phyloP scores from a whole-genome alignment of 2,797 vertebrate species.

The Anisognathus igniventris region DNA sequence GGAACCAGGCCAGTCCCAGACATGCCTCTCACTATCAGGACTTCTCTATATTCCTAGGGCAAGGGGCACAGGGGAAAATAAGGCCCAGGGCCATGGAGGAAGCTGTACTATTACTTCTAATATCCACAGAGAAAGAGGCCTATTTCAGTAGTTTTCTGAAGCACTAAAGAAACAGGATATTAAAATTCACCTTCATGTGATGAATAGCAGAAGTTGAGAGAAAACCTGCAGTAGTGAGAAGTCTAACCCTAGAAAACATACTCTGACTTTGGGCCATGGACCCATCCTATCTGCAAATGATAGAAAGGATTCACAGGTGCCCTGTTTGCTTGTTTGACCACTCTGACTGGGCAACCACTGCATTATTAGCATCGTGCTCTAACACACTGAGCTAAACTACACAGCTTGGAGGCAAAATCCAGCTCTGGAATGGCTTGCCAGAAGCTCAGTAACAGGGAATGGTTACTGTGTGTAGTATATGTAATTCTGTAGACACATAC shows the following conservation, averaged over 20 bases:
- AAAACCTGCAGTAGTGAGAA: neutral
- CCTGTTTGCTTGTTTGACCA: neutral
- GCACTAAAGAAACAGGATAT: neutral
- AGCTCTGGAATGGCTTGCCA: neutral
- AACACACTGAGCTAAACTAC: neutral
- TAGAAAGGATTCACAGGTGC: neutral
- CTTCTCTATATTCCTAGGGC: neutral
- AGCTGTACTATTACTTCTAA: neutral
- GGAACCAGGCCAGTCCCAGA: neutral
- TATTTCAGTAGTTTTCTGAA: neutral
- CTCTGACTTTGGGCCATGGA: neutral
- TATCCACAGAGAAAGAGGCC: neutral
- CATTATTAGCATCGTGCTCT: neutral
- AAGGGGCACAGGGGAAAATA: neutral
- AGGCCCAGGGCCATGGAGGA: neutral
- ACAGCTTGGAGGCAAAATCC: neutral
- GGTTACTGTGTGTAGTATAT: neutral
- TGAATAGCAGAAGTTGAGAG: neutral
- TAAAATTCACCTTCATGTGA: neutral
- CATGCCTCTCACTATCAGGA: neutral
- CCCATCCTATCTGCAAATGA: neutral
- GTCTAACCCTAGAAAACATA: neutral
- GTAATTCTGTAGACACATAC: neutral
- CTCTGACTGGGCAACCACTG: neutral
- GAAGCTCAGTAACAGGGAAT: neutral